Evolutionary conservation across 2,797 vertebrate genomes (phyloP).

Genomic region (Peromyscus eremicus): DNA sequence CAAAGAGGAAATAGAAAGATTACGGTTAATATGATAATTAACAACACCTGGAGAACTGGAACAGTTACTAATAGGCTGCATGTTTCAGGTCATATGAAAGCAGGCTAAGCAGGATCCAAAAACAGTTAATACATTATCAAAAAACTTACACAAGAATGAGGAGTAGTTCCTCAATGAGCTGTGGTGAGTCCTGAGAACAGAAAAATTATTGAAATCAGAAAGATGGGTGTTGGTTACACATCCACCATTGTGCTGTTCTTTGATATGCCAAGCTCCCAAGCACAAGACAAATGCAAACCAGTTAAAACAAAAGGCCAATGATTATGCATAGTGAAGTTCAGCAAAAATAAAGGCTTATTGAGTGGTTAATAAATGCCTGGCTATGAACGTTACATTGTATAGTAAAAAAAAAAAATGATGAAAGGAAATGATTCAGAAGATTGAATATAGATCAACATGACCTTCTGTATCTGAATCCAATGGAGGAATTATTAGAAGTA

Average conservation of each 20-base stretch:
- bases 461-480: not conserved
- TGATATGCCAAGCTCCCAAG: not conserved
- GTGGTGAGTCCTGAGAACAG: not conserved
- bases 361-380: not conserved
- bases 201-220: not conserved
- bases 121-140: conserved; percentile 9
- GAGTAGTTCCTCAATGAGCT: not conserved
- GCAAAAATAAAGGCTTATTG: not conserved
- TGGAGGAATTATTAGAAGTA: conserved; percentile 1
- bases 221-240: rapidly evolving
- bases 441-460: not conserved
- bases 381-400: not conserved
- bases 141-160: not conserved
- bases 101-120: not conserved
- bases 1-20: not conserved
- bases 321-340: not conserved
- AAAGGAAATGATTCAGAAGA: not conserved
- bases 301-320: not conserved
- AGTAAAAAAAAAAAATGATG: not conserved
- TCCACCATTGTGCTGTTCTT: not conserved
- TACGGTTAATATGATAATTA: not conserved
- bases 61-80: not conserved
- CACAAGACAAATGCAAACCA: not conserved
- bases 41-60: not conserved
- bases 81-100: not conserved